These are phyloP conservation scores for Oryzias woworae DNA, from an alignment of 2,113 vertebrate genomes.

Conservation along the genomic window DNA sequence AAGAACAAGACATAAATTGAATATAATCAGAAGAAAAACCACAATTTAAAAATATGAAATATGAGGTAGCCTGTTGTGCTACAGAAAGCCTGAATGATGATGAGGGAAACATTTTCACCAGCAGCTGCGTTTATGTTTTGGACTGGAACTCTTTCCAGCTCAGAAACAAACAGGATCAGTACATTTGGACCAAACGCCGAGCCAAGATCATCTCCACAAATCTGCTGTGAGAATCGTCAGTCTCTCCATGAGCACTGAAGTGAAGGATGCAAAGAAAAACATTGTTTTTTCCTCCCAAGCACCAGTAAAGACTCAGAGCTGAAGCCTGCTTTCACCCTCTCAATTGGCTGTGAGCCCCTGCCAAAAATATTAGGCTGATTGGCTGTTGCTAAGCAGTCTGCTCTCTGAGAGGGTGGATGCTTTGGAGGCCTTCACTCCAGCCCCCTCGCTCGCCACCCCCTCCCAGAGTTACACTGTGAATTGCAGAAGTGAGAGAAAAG, in stretches of 20 bases:
- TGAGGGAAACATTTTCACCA: not conserved
- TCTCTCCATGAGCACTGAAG: slow-evolving; percentile 13
- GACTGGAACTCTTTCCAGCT: slow-evolving; percentile 15
- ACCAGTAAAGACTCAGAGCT: slow-evolving; percentile 50
- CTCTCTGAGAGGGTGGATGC: slow-evolving; percentile 62
- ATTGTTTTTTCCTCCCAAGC: slow-evolving; percentile 45
- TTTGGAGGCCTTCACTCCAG: slow-evolving; percentile 26
- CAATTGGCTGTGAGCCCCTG: slow-evolving; percentile 65
- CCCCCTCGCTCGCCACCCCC: slow-evolving; percentile 38
- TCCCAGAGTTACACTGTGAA: slow-evolving; percentile 40
- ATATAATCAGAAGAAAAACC: too few species aligned
- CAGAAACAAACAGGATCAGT: slow-evolving; percentile 56
- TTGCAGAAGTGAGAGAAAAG: slow-evolving; percentile 50
- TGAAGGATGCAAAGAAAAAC: slow-evolving; percentile 40
- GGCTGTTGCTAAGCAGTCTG: slow-evolving; percentile 80
- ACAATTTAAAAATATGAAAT: too few species aligned
- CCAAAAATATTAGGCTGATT: slow-evolving; percentile 76
- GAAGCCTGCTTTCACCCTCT: slow-evolving; percentile 36
- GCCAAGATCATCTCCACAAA: slow-evolving; percentile 53
- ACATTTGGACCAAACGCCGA: slow-evolving; percentile 50
- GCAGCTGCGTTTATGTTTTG: slow-evolving; percentile 1
- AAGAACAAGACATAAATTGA: too few species aligned
- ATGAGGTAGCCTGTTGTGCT: too few species aligned
- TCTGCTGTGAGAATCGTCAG: slow-evolving; percentile 51
- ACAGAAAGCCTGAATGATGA: too few species aligned